Conservation (phyloP, 1,140 invertebrate genomes). For the Stegodyphus dumicola region DNA sequence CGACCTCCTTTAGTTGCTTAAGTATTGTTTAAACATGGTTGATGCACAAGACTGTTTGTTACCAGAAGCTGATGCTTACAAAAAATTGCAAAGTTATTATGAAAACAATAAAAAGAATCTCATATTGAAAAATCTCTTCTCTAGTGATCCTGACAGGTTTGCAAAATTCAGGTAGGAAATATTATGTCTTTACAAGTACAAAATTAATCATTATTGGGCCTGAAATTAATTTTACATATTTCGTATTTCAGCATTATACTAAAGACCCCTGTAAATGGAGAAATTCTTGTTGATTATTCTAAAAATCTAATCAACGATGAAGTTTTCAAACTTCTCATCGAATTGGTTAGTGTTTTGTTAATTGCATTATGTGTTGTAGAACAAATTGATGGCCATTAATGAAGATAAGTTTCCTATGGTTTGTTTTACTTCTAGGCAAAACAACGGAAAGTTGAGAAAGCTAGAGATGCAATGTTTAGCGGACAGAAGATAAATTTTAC, state of each 20-base stretch:
- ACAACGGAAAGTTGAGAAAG: conserved; percentile 83
- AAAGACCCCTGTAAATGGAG: conserved; percentile 83
- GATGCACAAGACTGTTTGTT: conserved; percentile 1
- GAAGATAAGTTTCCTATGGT: neutral
- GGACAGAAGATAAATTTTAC: conserved; percentile 98
- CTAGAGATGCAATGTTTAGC: conserved; percentile 91
- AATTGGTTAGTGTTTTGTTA: conserved; percentile 75
- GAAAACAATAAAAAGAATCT: conserved; percentile 76
- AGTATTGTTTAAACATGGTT: conserved; percentile 2
- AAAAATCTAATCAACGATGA: conserved; percentile 92
- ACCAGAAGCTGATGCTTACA: conserved; percentile 69
- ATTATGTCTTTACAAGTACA: neutral
- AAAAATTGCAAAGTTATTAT: conserved; percentile 80
- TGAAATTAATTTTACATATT: neutral
- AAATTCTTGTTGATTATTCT: conserved; percentile 94
- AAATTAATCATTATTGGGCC: neutral
- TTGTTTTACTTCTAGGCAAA: conserved; percentile 75
- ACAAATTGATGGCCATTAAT: neutral
- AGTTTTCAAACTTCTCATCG: conserved; percentile 79
- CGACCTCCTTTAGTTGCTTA: neutral
- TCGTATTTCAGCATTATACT: conserved; percentile 12
- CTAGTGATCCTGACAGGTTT: conserved; percentile 80
- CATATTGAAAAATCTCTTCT: conserved; percentile 82
- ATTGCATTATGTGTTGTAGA: neutral
- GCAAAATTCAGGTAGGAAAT: conserved; percentile 79